These are phyloP conservation scores for Ciconia maguari DNA, from an alignment of 2,113 vertebrate species.

Conservation along the genomic window DNA sequence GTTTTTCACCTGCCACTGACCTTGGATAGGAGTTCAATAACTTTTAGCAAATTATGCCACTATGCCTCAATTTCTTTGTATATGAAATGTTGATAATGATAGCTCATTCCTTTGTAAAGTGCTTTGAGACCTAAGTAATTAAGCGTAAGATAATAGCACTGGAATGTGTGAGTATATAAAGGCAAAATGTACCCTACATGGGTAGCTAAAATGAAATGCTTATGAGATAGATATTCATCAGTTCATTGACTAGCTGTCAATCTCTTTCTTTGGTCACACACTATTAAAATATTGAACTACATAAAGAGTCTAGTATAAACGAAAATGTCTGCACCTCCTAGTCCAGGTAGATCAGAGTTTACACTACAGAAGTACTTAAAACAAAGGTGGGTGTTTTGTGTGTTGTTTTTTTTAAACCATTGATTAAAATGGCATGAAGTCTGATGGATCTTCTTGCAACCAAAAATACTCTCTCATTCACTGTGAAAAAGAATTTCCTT, in stretches of 20 bases:
- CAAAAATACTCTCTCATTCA: neutral
- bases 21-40: slow-evolving; percentile 23
- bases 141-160: slow-evolving; percentile 1
- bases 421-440: neutral
- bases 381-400: neutral
- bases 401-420: neutral
- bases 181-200: neutral
- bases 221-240: slow-evolving; percentile 36
- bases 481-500: neutral
- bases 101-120: neutral
- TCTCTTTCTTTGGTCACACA: neutral
- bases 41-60: neutral
- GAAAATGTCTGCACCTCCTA: neutral
- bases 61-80: neutral
- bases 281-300: slow-evolving; percentile 40
- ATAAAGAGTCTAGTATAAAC: slow-evolving; percentile 5
- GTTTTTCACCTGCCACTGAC: neutral
- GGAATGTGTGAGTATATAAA: neutral
- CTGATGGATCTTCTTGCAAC: neutral
- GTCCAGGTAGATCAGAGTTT: neutral
- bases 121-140: slow-evolving; percentile 44
- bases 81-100: slow-evolving; percentile 4
- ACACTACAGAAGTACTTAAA: neutral
- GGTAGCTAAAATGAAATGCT: slow-evolving; percentile 37
- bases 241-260: slow-evolving; percentile 47